These are phyloP conservation scores for Dipodomys stephensi DNA, from an alignment of 2,113 vertebrate species.

Conservation along the genomic window DNA sequence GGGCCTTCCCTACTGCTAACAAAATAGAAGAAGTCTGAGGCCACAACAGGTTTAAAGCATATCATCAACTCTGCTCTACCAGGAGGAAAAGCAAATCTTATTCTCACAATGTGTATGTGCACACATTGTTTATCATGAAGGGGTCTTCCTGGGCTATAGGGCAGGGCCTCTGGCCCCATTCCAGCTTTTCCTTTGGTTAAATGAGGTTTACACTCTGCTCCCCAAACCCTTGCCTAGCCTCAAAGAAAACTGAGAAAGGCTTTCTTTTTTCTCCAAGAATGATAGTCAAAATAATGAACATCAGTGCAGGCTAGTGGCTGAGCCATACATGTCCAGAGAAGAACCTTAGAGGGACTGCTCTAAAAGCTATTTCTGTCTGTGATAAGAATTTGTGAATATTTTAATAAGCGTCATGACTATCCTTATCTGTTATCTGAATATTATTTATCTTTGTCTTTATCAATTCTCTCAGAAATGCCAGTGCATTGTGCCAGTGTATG, in stretches of 20 bases:
- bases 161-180: rapidly evolving
- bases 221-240: background rate
- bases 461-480: background rate
- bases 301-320: background rate
- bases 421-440: too few relatives aligned
- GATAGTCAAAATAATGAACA: background rate
- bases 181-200: background rate
- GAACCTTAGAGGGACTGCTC: rapidly evolving
- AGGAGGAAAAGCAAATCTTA: background rate
- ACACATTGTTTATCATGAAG: background rate
- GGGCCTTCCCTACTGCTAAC: background rate
- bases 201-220: background rate
- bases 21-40: background rate
- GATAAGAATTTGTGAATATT: background rate
- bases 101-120: too few relatives aligned
- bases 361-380: background rate
- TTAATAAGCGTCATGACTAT: background rate
- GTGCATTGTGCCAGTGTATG: too few relatives aligned
- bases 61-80: background rate
- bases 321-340: background rate
- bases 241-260: background rate
- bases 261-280: background rate
- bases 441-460: background rate
- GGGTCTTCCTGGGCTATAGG: background rate
- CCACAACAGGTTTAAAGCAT: background rate